Conservation (phyloP, 1,140 invertebrate genomes). For the Euwallacea fornicatus region DNA sequence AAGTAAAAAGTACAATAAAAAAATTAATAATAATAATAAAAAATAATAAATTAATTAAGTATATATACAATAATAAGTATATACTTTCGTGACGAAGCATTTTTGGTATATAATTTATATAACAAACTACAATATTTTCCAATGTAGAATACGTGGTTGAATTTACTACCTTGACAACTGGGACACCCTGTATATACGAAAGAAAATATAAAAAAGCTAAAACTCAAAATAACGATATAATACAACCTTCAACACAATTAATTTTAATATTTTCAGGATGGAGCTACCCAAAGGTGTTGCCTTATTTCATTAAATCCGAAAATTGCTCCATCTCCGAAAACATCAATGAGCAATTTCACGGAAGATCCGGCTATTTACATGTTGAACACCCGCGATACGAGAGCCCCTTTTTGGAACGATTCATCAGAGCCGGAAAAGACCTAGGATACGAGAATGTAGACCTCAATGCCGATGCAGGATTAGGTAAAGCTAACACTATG, state of each 20-base stretch:
- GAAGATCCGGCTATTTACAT: conserved; percentile 65
- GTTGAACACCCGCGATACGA: conserved; percentile 66
- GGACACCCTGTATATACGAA: too few relatives aligned
- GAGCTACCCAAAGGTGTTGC: conserved; percentile 79
- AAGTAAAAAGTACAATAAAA: too few relatives aligned
- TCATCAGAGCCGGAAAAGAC: conserved; percentile 69
- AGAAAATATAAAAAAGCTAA: not conserved
- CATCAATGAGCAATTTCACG: conserved; percentile 52
- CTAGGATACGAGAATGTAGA: conserved; percentile 70
- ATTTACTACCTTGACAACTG: too few relatives aligned
- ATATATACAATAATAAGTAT: too few relatives aligned
- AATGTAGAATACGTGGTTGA: too few relatives aligned
- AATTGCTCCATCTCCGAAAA: conserved; percentile 56
- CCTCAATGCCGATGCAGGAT: conserved; percentile 63
- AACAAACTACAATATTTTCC: too few relatives aligned
- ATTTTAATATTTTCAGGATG: conserved; percentile 60
- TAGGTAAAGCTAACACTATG: conserved; percentile 50
- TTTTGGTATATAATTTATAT: too few relatives aligned
- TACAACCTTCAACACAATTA: too few relatives aligned
- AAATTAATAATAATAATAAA: too few relatives aligned
- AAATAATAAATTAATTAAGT: not conserved
- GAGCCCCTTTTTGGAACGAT: conserved; percentile 61
- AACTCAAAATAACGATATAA: too few relatives aligned
- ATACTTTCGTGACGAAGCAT: too few relatives aligned
- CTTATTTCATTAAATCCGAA: conserved; percentile 83